A percentile compares a stretch with the other conserved stretches of the same genome.
Conservation (phyloP, 2,888 invertebrate species). For the Prosopocoilus inquinatus region DNA sequence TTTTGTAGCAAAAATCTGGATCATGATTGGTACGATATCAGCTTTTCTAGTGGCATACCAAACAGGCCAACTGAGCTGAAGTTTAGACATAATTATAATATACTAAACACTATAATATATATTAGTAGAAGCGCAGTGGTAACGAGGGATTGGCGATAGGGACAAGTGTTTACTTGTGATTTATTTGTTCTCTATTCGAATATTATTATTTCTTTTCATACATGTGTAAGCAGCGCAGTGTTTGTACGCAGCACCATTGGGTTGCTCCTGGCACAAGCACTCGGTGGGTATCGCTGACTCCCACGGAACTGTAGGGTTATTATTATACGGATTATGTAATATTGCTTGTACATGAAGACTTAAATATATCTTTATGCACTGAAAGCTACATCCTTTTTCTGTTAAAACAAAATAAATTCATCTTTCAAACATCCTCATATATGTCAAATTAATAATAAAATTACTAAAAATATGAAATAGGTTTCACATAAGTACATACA, state of each 20-base stretch:
- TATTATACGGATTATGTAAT: constrained; percentile 62
- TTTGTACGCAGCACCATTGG: constrained; percentile 39
- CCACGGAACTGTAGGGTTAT: constrained; percentile 50
- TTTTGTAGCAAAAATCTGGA: constrained; percentile 37
- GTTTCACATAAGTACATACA: too few species aligned
- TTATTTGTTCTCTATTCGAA: constrained; percentile 50
- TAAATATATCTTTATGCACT: constrained; percentile 77
- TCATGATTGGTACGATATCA: constrained; percentile 32
- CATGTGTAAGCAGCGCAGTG: constrained; percentile 44
- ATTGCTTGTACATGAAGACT: constrained; percentile 76
- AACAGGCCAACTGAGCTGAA: constrained; percentile 34
- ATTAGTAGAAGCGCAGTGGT: constrained; percentile 49
- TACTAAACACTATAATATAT: constrained; percentile 42
- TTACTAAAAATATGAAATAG: too few species aligned
- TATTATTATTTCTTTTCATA: constrained; percentile 45
- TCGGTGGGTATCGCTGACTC: constrained; percentile 45
- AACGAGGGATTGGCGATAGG: constrained; percentile 50
- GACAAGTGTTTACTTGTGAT: constrained; percentile 47
- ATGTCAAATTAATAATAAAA: too few species aligned
- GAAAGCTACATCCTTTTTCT: constrained; percentile 28
- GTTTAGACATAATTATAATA: constrained; percentile 44
- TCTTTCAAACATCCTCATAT: too few species aligned
- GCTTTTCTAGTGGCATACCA: constrained; percentile 36
- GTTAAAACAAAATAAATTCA: too few species aligned
- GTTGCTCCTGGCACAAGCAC: constrained; percentile 41